Base-by-base conservation (phyloP, 2,888 invertebrate genomes). In the Dryadula phaetusa region DNA sequence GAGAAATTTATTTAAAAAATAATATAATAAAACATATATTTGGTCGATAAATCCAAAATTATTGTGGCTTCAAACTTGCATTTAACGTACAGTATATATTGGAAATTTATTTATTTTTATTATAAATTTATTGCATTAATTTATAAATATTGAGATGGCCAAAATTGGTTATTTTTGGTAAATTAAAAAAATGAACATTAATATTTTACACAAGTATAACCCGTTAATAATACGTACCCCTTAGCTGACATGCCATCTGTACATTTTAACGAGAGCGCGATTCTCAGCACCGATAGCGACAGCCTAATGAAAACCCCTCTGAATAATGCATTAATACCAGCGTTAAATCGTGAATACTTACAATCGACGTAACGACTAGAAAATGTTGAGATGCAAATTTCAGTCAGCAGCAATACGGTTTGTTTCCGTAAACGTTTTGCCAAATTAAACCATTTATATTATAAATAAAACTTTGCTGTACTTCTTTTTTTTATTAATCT, bases 251-350 rank as follows among this genome's bases (percentile, higher is more conserved):
- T 92, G 91, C 89, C 89, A 92, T 92, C 88, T 87, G 88, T 85
- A 88, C 87, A 86, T 92, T 90, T 87, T 91, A 92, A 92, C 90
- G 90, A 91, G 92, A 89, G 87, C 86, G 85, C 86, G 92, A 92
- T 92, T 82, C 77, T 77, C 82, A 80, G 82, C 86, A 79, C 86
- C 86, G 92, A 92, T 92, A 90, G 81, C 80, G 82, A 87, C 86
- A 86, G 85, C 80, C 86, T 91, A 92, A 92, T 92, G 92, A 92
- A 92, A 92, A 90, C 90, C 84, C 86, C 83, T 85, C 84, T 92
- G 92, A 92, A 92, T 92, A 92, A 92, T 92, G 92, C 92, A 92
- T 92, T 90, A 88, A 92, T 90, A 90, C 89, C 80, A 87, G 92
- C 90, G 90, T 91, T 92, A 90, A 91, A 91, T 90, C 92, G 91